Evolutionary conservation across 1,140 invertebrate genomes (phyloP), one percentile per base, ranked within the genome.

Genomic region (Myzus persicae): DNA sequence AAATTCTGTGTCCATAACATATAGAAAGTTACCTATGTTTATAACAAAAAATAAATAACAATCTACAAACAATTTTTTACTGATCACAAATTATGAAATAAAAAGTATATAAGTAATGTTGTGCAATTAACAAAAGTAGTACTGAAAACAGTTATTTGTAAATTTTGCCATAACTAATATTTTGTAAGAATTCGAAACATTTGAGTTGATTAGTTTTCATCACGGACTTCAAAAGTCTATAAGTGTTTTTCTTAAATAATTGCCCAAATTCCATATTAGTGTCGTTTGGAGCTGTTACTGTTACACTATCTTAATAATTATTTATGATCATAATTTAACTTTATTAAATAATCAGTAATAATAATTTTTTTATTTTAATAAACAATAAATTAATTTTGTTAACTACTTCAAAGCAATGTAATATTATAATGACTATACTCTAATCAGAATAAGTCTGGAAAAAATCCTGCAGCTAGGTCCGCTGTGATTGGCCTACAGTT

Each of bases 251-350:
- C 24, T 11, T 67, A 31, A 24, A n/a, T 5, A 26, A 76, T 76
- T 76, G 14, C 26, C 9, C 11, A 5, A n/a, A 67, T n/a, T n/a
- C 59, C n/a, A 76, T n/a, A n/a, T 51, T 22, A 24, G 20, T 76
- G 31, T 11, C 31, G 0, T 0, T 1, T 18, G 20, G 14, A 20
- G 42, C 7, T 31, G 4, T n/a, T 6, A 18, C 59, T 36, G 0
- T 76, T 76, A 76, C 31, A 76, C 14, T 6, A 76, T 76, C 31
- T 76, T 76, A 76, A n/a, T n/a, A 76, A n/a, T 67, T 67, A 14
- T 31, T 67, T 31, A 31, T n/a, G 11, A 31, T n/a, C 11, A n/a
- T 31, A 67, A 67, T 67, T 67, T 31, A 67, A 67, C 26, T 67
- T 67, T 31, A 11, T 67, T 0, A 67, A 67, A 9, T n/a, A n/a